A percentile compares a stretch with the other conserved stretches of the same genome.
Conservation (phyloP, 1,140 invertebrate genomes). For the Drosophila ercepeae region DNA sequence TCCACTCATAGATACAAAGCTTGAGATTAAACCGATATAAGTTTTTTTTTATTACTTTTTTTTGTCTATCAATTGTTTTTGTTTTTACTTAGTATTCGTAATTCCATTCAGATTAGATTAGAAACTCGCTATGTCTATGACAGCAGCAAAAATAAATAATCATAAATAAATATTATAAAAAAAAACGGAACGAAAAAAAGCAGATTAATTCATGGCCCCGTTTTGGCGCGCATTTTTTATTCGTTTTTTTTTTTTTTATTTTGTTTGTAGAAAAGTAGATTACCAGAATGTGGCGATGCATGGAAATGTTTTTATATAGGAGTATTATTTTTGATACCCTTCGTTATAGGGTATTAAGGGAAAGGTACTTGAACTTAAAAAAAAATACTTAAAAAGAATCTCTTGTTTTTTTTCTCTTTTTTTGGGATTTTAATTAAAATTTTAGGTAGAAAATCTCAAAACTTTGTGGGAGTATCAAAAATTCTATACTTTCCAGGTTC, state of each 20-base stretch:
- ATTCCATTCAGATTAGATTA: slow-evolving; percentile 36
- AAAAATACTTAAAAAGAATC: too few relatives aligned
- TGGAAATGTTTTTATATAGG: slow-evolving; percentile 14
- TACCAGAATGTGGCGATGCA: slow-evolving; percentile 10
- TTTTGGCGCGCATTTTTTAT: slow-evolving; percentile 38
- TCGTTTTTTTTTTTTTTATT: slow-evolving; percentile 1
- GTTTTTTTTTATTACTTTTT: slow-evolving; percentile 28
- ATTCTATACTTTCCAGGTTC: too few relatives aligned
- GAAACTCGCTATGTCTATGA: background rate
- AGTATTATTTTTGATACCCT: background rate
- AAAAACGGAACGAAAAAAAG: slow-evolving; percentile 6
- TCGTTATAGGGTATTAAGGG: background rate
- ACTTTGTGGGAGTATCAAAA: too few relatives aligned
- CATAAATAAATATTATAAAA: slow-evolving; percentile 4
- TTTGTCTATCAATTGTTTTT: slow-evolving; percentile 23
- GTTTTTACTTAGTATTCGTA: background rate
- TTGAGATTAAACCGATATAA: slow-evolving; percentile 13
- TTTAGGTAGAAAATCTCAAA: too few relatives aligned
- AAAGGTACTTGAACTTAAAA: too few relatives aligned
- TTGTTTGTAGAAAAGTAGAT: slow-evolving; percentile 6
- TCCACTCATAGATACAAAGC: background rate
- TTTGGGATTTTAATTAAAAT: too few relatives aligned
- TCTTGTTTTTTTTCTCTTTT: too few relatives aligned
- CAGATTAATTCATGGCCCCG: slow-evolving; percentile 41
- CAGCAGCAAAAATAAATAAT: slow-evolving; percentile 12